Base-by-base conservation (phyloP, 2,797 vertebrate species). In the Falco rusticolus region DNA sequence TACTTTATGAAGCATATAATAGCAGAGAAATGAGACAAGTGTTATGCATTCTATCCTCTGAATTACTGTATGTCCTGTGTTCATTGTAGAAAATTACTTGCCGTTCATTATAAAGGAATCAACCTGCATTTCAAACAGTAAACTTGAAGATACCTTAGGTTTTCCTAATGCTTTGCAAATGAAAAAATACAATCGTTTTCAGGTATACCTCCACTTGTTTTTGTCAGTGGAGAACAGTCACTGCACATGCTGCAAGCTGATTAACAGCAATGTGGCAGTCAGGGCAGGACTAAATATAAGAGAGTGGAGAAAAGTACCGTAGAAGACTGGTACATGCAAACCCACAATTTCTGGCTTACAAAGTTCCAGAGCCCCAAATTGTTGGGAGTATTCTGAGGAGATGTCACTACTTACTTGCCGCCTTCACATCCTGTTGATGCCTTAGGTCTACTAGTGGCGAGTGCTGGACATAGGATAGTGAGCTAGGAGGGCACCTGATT, bases 111-210 rank as follows among this genome's bases (percentile, higher is more conserved):
- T 61, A 11, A 50, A 78, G 57, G 24, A 75, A 34, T 65, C 72
- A 63, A 57, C 3, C 1, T 47, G 5, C 43, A 28, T 81, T 80
- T 84, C 43, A 57, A 29, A 26, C 21, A 59, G 13, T 61, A 47
- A 69, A 33, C 18, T 54, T 43, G 24, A 77, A 79, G 9, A 10
- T 59, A 21, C 41, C 43, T 59, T 43, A 45, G 31, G 6, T 89
- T 76, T 89, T 74, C 39, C 21, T 66, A 1, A 19, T 25, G 21
- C 29, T 90, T 77, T 76, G 29, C 29, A 39, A 61, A 15, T 22
- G 34, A 48, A 19, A 6, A 28, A 0, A 0, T 15, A 25, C 51
- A n/a, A 1, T 43, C 6, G 0, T 39, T 72, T 37, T 48, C 47
- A 70, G 31, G 21, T 66, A 11, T 17, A 5, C 2, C 11, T 50